Percentiles rank a stretch among this genome's conserved stretches.
phyloP scores from a whole-genome alignment of 1,140 invertebrate species.

The Philaenus spumarius region DNA sequence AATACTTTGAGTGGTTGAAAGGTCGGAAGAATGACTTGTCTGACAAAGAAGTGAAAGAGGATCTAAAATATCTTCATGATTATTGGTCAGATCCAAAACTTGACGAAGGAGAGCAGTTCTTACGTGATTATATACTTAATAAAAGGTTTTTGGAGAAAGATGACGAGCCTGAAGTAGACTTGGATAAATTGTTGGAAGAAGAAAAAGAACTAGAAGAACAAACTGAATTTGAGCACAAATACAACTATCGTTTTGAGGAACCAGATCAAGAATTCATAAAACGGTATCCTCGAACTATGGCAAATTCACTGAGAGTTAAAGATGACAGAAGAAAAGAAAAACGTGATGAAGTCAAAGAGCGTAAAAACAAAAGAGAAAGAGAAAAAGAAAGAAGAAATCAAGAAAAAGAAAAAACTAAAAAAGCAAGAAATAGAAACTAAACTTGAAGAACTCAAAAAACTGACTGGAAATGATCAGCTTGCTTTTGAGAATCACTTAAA shows the following conservation, averaged over 20 bases:
- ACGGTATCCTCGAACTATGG: slow-evolving; percentile 82
- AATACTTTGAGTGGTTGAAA: slow-evolving; percentile 75
- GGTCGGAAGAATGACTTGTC: slow-evolving; percentile 62
- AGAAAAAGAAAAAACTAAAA: slow-evolving; percentile 79
- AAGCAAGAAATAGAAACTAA: slow-evolving; percentile 87
- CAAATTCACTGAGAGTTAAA: slow-evolving; percentile 71
- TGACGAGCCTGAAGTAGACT: slow-evolving; percentile 59
- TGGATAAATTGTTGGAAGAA: slow-evolving; percentile 69
- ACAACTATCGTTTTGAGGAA: slow-evolving; percentile 95
- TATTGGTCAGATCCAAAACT: slow-evolving; percentile 80
- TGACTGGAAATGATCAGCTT: slow-evolving; percentile 76
- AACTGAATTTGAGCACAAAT: slow-evolving; percentile 90
- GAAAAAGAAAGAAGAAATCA: slow-evolving; percentile 77
- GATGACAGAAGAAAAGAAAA: slow-evolving; percentile 73
- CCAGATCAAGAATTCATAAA: slow-evolving; percentile 91
- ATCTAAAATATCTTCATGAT: slow-evolving; percentile 67
- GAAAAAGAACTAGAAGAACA: slow-evolving; percentile 63
- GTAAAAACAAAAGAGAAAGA: slow-evolving; percentile 79
- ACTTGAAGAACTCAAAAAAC: slow-evolving; percentile 77
- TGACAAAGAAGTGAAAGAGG: slow-evolving; percentile 51
- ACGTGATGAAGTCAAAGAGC: slow-evolving; percentile 62
- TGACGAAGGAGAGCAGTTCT: slow-evolving; percentile 76
- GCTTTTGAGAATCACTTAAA: slow-evolving; percentile 41
- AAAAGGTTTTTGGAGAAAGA: slow-evolving; percentile 64
- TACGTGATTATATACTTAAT: slow-evolving; percentile 89